phyloP scores from a whole-genome alignment of 2,797 vertebrate genomes.

The Acanthurus leucopareius region DNA sequence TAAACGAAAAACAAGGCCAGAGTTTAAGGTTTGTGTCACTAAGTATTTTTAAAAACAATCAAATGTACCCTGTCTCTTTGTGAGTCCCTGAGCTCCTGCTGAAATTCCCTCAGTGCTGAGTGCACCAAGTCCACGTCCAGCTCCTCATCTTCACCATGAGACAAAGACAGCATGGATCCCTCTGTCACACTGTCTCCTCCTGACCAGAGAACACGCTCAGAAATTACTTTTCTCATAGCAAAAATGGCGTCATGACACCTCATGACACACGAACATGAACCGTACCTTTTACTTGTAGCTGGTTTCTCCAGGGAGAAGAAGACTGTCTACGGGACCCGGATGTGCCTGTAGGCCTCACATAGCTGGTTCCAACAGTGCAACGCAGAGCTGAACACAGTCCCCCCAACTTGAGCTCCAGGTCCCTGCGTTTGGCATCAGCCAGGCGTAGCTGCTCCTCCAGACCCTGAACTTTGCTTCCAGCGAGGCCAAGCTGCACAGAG shows the following conservation, averaged over 20 bases:
- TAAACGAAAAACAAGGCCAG: background rate
- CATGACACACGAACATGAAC: background rate
- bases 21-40: background rate
- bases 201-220: constrained; percentile 49
- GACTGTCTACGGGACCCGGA: constrained; percentile 66
- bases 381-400: constrained; percentile 80
- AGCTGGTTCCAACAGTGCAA: constrained; percentile 76
- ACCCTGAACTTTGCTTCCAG: constrained; percentile 65
- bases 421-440: constrained; percentile 63
- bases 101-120: constrained; percentile 75
- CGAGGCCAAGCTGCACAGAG: constrained; percentile 69
- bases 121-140: constrained; percentile 81
- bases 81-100: constrained; percentile 83
- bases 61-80: constrained; percentile 85
- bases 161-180: constrained; percentile 24
- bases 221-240: background rate
- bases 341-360: constrained; percentile 43
- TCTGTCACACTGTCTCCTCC: constrained; percentile 63
- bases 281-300: constrained; percentile 83
- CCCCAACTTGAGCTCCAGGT: constrained; percentile 79
- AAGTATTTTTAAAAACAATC: background rate
- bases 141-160: constrained; percentile 69
- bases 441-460: constrained; percentile 84
- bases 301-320: constrained; percentile 70
- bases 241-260: background rate